Base-by-base conservation (phyloP, 1,140 invertebrate species). In the Diabrotica undecimpunctata region DNA sequence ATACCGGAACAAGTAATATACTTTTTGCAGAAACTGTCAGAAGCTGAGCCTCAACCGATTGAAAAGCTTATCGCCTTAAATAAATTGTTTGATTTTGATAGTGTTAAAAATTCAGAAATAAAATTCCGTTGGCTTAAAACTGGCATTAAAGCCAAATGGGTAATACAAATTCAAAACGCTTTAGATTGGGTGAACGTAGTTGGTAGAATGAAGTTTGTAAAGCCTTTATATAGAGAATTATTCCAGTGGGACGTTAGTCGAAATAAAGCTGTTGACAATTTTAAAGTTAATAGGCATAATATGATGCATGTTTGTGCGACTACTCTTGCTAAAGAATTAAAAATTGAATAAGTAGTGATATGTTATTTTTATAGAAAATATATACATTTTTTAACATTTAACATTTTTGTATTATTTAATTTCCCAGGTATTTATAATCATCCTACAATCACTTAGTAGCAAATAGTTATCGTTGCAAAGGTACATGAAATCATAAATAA, bases 191-290 rank as follows among this genome's bases (percentile, higher is more conserved):
- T 94, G 5, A 93, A 88, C 65, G 82, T 86, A 25, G 87, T 93
- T 75, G 94, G 95, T 58, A 85, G 95, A 65, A 93, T 97, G 90
- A 97, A 97, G 76, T 97, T 88, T 82, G 88, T 93, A 0, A 82
- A 92, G 55, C 93, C 94, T 11, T 83, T 97, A 54, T 96, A 94
- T 77, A 88, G 92, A 68, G 92, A 93, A 73, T 79, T 95, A n/a
- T 92, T 90, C 70, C 83, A 80, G 2, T 96, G 93, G 93, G 83
- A 88, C 64, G 86, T 86, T 62, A 84, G 86, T 0, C 83, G 91
- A 60, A 76, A 83, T 10, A 73, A 71, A 62, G 88, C 93, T 0
- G 84, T 95, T 38, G 82, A 88, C 25, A 92, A 88, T 71, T 96
- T 90, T 79, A 75, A 85, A 13, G 78, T 81, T 37, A 85, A 92